Base-by-base conservation (phyloP, 2,113 vertebrate species). In the Miniopterus natalensis region DNA sequence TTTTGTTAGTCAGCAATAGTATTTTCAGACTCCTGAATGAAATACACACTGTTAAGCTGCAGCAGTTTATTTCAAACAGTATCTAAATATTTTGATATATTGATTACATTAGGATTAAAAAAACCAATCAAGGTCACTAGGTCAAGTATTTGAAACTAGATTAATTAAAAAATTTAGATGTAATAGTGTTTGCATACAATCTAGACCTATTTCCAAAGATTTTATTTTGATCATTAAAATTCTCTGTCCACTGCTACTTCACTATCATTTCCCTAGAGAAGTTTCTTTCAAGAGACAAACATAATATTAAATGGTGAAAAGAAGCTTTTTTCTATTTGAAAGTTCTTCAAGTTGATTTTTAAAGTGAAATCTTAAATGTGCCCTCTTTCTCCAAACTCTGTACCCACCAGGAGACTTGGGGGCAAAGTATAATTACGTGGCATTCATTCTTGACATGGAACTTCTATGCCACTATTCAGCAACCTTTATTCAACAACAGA, bases 351-450 rank as follows among this genome's bases (percentile, higher is more conserved):
- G 90, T 90, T 92, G 42, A 59, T 92, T 94, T 95, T 96, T n/a
- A 96, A 96, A 94, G 91, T 59, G 31, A 96, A 87, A 87, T 66
- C 74, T 92, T 83, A 81, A 85, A 84, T 97, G 86, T 95, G 0
- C 63, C 31, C 53, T 95, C 65, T 95, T 96, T 59, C 20, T 23
- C 59, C 61, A 90, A 92, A 89, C 65, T 47, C 40, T 79, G 25
- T 66, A 63, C 20, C 88, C 63, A 90, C 31, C 27, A 84, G 42
- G 74, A 91, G 88, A 96, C 61, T 92, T 94, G 51, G 68, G 65
- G 94, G 92, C 88, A 96, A 68, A 95, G 89, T 90, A 85, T 96
- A 96, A 97, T 97, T 93, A 78, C 21, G 15, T 87, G 84, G n/a
- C 80, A 65, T 97, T 97, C 65, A 84, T 97, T 95, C 66, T 73